A percentile compares a stretch with the other conserved stretches of the same genome.
Evolutionary conservation across 2,113 vertebrate genomes (phyloP).

Genomic region (Thunnus thynnus): DNA sequence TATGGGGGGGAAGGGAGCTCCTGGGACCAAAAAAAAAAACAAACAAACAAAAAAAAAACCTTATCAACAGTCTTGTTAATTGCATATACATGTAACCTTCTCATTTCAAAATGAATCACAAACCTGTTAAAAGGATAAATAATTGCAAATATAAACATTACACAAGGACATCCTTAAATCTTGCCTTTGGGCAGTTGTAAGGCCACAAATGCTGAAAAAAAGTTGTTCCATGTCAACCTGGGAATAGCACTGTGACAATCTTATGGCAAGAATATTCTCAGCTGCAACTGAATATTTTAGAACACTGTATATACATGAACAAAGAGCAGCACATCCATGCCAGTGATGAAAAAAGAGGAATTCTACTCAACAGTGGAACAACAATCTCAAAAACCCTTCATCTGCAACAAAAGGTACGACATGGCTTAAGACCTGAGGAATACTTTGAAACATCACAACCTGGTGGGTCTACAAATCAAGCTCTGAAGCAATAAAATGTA

Average conservation of each 20-base stretch:
- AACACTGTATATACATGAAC: slow-evolving; percentile 46
- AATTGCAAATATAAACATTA: slow-evolving; percentile 58
- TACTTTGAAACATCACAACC: slow-evolving; percentile 64
- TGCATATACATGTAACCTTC: slow-evolving; percentile 66
- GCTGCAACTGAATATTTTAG: slow-evolving; percentile 34
- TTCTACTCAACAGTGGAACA: slow-evolving; percentile 42
- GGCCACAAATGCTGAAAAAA: slow-evolving; percentile 71
- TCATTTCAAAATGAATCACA: slow-evolving; percentile 47
- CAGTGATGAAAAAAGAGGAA: slow-evolving; percentile 50
- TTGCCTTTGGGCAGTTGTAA: slow-evolving; percentile 67
- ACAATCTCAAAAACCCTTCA: slow-evolving; percentile 65
- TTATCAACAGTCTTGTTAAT: slow-evolving; percentile 61
- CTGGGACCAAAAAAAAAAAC: not conserved
- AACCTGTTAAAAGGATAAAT: slow-evolving; percentile 60
- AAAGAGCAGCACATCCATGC: slow-evolving; percentile 59
- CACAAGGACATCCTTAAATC: slow-evolving; percentile 45
- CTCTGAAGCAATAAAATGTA: slow-evolving; percentile 46
- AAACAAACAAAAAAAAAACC: not conserved
- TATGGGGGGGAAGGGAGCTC: not conserved
- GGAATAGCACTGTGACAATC: slow-evolving; percentile 63
- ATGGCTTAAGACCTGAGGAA: slow-evolving; percentile 78
- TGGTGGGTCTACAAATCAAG: slow-evolving; percentile 48
- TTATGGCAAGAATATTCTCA: slow-evolving; percentile 35
- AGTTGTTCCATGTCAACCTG: slow-evolving; percentile 59
- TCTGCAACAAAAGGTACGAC: slow-evolving; percentile 73